Conservation (phyloP, 2,797 vertebrate species). For the Corythornis leucogaster region DNA sequence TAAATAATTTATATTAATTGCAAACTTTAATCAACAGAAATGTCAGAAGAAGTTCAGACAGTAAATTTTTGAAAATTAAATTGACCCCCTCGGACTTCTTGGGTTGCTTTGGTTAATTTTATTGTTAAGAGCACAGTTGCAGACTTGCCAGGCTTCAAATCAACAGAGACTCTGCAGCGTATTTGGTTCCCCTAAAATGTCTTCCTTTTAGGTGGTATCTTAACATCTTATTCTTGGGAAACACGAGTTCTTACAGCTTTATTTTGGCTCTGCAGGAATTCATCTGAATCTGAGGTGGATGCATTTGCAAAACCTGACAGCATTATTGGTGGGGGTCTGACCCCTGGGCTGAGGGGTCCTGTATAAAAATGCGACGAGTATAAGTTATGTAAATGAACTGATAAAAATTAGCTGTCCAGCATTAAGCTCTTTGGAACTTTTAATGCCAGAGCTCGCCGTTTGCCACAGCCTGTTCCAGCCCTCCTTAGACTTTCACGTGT, state of each 20-base stretch:
- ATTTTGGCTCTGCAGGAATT: constrained; percentile 4
- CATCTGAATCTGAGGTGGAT: accelerated
- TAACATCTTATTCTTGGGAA: neutral
- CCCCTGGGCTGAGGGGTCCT: neutral
- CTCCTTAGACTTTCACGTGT: constrained; percentile 1
- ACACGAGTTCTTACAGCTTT: neutral
- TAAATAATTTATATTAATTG: constrained; percentile 18
- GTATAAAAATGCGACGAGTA: neutral
- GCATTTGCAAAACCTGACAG: neutral
- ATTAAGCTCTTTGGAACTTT: neutral
- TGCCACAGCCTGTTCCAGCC: accelerated
- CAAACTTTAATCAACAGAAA: constrained; percentile 13
- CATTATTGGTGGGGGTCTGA: neutral
- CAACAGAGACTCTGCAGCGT: neutral
- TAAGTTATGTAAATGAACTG: neutral
- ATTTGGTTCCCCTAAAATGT: neutral
- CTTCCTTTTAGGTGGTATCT: neutral
- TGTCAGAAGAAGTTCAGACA: constrained; percentile 7
- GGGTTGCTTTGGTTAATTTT: constrained; percentile 27
- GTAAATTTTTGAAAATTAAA: neutral
- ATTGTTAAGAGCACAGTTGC: neutral
- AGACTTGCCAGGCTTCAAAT: neutral
- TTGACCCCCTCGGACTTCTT: neutral
- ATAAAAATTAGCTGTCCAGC: neutral
- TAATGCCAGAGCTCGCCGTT: accelerated